Evolutionary conservation across 2,113 vertebrate genomes (phyloP).

Genomic region (Uropsilus gracilis): DNA sequence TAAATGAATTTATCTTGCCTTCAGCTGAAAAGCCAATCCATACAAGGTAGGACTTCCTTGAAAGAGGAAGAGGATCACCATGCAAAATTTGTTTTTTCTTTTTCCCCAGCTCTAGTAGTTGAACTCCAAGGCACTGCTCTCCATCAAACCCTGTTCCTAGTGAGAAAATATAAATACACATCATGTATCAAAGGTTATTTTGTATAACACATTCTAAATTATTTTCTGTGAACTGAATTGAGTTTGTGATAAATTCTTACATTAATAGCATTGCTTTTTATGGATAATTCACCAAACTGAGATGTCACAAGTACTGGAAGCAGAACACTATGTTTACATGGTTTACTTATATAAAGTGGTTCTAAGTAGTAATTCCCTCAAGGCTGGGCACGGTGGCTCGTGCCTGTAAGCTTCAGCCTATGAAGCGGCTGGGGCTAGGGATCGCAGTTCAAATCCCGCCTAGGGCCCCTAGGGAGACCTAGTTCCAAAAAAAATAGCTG

Average conservation of each 20-base stretch:
- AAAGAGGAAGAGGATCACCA: slow-evolving; percentile 92
- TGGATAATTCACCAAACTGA: background rate
- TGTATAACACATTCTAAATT: background rate
- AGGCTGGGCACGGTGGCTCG: no score
- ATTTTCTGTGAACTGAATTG: background rate
- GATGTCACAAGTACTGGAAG: background rate
- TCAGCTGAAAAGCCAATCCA: slow-evolving; percentile 97
- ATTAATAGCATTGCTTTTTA: slow-evolving; percentile 11
- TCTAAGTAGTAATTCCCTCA: background rate
- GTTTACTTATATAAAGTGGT: background rate
- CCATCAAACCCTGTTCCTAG: slow-evolving; percentile 95
- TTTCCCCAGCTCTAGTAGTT: slow-evolving; percentile 91
- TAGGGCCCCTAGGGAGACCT: no score
- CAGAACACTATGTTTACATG: background rate
- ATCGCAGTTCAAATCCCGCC: no score
- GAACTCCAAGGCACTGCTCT: slow-evolving; percentile 94
- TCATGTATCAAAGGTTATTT: slow-evolving; percentile 16
- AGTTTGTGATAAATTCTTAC: slow-evolving; percentile 31
- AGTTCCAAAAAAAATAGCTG: no score
- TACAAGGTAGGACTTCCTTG: slow-evolving; percentile 89
- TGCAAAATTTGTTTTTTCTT: slow-evolving; percentile 89
- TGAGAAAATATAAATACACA: slow-evolving; percentile 38
- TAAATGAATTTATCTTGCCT: slow-evolving; percentile 86
- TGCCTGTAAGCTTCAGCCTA: no score
- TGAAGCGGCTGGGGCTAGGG: no score